Evolutionary conservation across 2,797 vertebrate genomes (phyloP).

Genomic region (Danionella dracula): DNA sequence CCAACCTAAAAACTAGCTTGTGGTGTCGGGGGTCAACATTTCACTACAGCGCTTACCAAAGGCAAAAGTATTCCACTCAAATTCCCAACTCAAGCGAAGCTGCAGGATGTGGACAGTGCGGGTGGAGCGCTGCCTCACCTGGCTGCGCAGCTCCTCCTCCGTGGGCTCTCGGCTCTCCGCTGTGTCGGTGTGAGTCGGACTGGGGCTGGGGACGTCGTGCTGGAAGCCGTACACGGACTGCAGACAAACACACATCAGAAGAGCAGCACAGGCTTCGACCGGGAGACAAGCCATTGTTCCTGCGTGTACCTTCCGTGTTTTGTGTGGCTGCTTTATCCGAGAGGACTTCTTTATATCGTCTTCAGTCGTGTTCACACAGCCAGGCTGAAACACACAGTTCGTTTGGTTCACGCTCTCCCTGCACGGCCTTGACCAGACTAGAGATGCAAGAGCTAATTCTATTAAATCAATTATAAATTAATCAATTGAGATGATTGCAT

Average conservation of each 20-base stretch:
- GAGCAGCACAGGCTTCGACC: background rate
- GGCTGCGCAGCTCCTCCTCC: constrained; percentile 74
- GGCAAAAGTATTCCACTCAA: no score
- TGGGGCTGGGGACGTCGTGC: constrained; percentile 79
- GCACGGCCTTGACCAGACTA: no score
- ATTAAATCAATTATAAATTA: no score
- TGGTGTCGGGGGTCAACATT: no score
- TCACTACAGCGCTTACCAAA: no score
- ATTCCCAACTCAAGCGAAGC: no score
- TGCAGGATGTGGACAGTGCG: no score
- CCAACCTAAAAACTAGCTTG: no score
- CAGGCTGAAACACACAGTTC: constrained; percentile 63
- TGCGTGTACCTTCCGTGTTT: constrained; percentile 74
- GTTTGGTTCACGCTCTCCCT: background rate
- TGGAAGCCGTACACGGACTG: constrained; percentile 82
- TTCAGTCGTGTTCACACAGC: constrained; percentile 83
- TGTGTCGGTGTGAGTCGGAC: constrained; percentile 72
- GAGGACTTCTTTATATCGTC: constrained; percentile 86
- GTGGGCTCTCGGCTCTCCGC: constrained; percentile 77
- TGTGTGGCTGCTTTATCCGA: constrained; percentile 81
- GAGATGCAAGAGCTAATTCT: no score
- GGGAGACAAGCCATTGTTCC: background rate
- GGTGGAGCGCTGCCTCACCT: constrained; percentile 70
- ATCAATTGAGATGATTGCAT: no score
- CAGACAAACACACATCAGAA: background rate